A percentile compares a stretch with the other conserved stretches of the same genome.
phyloP scores from a whole-genome alignment of 2,888 invertebrate genomes.

The Pseudoips prasinana region DNA sequence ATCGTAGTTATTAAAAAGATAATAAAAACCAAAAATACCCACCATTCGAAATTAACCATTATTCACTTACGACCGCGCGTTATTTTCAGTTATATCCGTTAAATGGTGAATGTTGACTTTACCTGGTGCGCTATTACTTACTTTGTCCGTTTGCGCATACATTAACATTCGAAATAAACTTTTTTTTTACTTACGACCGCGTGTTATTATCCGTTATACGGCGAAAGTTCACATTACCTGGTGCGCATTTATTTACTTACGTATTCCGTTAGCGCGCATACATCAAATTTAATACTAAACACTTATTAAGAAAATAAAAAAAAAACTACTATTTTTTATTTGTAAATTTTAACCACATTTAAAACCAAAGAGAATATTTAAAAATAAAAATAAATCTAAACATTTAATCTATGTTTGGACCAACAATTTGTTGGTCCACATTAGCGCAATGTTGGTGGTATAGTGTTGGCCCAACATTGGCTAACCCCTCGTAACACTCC shows the following conservation, averaged over 20 bases:
- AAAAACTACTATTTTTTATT: constrained; percentile 12
- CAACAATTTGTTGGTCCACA: too few species aligned
- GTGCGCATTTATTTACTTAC: constrained; percentile 59
- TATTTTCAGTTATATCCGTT: constrained; percentile 24
- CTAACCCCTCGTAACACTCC: too few species aligned
- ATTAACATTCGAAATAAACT: constrained; percentile 51
- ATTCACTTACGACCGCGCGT: neutral
- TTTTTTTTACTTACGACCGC: constrained; percentile 9
- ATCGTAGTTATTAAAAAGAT: constrained; percentile 22
- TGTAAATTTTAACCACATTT: constrained; percentile 14
- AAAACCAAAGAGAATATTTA: constrained; percentile 15
- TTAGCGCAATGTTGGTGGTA: too few species aligned
- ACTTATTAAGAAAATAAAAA: constrained; percentile 22
- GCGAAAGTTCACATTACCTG: constrained; percentile 57
- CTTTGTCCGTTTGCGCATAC: constrained; percentile 44
- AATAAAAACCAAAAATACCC: constrained; percentile 23
- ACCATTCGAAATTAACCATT: constrained; percentile 49
- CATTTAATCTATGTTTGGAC: too few species aligned
- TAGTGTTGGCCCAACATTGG: too few species aligned
- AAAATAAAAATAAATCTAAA: too few species aligned
- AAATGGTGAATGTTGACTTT: constrained; percentile 38
- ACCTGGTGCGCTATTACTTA: constrained; percentile 68
- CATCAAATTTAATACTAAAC: constrained; percentile 14
- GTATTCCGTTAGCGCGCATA: constrained; percentile 42
- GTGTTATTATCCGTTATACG: constrained; percentile 25